Conservation (phyloP, 2,888 invertebrate genomes). For the Drosophila atripex region DNA sequence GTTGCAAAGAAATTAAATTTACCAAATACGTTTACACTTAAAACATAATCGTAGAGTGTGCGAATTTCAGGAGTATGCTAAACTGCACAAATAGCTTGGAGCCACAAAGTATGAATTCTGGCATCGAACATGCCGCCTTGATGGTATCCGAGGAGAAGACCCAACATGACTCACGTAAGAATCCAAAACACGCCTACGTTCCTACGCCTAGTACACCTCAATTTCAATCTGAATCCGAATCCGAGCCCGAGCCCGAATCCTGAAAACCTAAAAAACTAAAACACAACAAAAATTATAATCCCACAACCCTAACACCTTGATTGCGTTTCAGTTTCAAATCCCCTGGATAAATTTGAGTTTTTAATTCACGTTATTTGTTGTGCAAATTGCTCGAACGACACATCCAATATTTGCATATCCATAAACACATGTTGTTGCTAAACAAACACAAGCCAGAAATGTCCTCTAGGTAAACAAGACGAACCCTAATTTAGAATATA, state of each 20-base stretch:
- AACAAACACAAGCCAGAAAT: constrained; percentile 37
- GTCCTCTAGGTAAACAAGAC: constrained; percentile 41
- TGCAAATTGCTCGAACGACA: constrained; percentile 70
- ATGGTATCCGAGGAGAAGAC: constrained; percentile 91
- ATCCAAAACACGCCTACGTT: constrained; percentile 63
- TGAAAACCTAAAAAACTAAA: not conserved
- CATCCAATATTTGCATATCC: constrained; percentile 44
- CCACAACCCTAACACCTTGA: constrained; percentile 46
- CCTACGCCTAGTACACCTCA: constrained; percentile 27
- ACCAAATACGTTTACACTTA: constrained; percentile 84
- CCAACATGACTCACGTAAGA: constrained; percentile 92
- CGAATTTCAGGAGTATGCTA: constrained; percentile 94
- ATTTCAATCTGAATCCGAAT: constrained; percentile 4
- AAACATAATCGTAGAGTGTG: constrained; percentile 85
- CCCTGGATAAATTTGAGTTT: constrained; percentile 28
- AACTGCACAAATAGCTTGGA: constrained; percentile 97
- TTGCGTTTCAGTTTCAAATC: constrained; percentile 44
- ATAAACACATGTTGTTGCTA: constrained; percentile 29
- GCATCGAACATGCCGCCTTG: constrained; percentile 90
- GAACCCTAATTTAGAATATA: constrained; percentile 22
- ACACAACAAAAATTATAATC: not conserved
- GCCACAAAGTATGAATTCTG: constrained; percentile 91
- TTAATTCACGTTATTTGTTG: constrained; percentile 67
- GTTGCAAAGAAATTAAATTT: constrained; percentile 67
- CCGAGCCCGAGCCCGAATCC: constrained; percentile 5